A percentile compares a stretch with the other conserved stretches of the same genome.
These are phyloP conservation scores for Apis dorsata DNA, from an alignment of 1,140 invertebrate species.

Conservation along the genomic window DNA sequence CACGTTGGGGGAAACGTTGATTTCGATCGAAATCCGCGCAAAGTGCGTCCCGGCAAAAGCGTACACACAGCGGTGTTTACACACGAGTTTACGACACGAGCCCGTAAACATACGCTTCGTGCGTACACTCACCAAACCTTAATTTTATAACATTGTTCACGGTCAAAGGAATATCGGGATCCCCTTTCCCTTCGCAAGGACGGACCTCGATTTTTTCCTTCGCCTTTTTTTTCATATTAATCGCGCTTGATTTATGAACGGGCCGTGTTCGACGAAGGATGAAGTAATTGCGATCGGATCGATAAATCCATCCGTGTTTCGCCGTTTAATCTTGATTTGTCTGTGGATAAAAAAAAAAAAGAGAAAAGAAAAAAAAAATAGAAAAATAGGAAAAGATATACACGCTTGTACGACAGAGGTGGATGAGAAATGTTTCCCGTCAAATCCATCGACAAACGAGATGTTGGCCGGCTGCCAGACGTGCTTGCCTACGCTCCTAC, in stretches of 20 bases:
- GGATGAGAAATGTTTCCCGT: constrained; percentile 35
- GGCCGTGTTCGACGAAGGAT: neutral
- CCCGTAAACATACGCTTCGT: neutral
- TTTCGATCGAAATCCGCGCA: constrained; percentile 27
- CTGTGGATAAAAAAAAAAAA: neutral
- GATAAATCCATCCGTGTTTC: constrained; percentile 11
- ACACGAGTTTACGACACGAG: constrained; percentile 26
- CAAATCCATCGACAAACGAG: constrained; percentile 38
- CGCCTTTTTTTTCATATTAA: constrained; percentile 1
- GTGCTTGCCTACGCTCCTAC: neutral
- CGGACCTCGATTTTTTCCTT: too few species aligned
- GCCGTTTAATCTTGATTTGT: constrained; percentile 24
- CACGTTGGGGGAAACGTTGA: neutral
- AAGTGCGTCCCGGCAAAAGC: neutral
- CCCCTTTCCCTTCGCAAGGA: too few species aligned
- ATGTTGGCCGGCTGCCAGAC: constrained; percentile 33
- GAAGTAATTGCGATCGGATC: constrained; percentile 11
- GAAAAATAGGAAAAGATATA: neutral
- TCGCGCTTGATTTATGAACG: constrained; percentile 19
- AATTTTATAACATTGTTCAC: constrained; percentile 40
- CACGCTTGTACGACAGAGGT: neutral
- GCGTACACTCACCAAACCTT: neutral
- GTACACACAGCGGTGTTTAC: constrained; percentile 25
- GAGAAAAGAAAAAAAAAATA: neutral
- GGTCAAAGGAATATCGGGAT: too few species aligned